A percentile compares a stretch with the other conserved stretches of the same genome.
phyloP scores from a whole-genome alignment of 2,888 invertebrate species.

The Chymomyza fuscimana region DNA sequence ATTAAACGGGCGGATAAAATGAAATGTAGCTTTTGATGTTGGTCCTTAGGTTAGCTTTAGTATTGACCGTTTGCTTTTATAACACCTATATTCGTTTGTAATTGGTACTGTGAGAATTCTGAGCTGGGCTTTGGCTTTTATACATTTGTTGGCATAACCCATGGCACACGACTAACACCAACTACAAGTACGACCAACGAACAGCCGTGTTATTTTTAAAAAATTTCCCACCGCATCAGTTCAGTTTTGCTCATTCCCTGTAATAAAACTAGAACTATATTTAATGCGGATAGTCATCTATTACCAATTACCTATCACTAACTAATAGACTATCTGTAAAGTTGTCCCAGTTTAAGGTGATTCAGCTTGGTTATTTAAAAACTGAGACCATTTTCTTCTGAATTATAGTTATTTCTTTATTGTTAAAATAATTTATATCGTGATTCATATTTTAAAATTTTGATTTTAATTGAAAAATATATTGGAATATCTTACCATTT shows the following conservation, averaged over 20 bases:
- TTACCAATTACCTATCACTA: not conserved
- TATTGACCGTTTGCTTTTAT: not conserved
- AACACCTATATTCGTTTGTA: not conserved
- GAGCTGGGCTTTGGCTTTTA: conserved; percentile 40
- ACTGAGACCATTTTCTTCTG: conserved; percentile 12
- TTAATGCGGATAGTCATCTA: conserved; percentile 30
- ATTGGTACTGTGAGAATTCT: not conserved
- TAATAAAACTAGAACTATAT: conserved; percentile 45
- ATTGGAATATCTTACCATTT: not conserved
- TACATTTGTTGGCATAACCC: conserved; percentile 38
- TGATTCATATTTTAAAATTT: conserved; percentile 11
- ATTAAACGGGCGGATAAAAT: not conserved
- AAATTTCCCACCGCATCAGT: conserved; percentile 51
- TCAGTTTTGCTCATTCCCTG: conserved; percentile 20
- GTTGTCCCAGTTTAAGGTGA: not conserved
- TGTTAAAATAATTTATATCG: conserved; percentile 18
- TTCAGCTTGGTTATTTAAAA: conserved; percentile 15
- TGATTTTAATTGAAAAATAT: conserved; percentile 18
- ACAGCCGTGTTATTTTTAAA: conserved; percentile 19
- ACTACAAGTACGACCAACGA: conserved; percentile 21
- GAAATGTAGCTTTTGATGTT: not conserved
- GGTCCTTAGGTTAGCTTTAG: not conserved
- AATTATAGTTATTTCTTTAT: conserved; percentile 34
- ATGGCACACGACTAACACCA: conserved; percentile 50
- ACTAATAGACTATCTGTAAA: not conserved